Conservation (phyloP, 1,140 invertebrate genomes). For the Cydia fagiglandana region DNA sequence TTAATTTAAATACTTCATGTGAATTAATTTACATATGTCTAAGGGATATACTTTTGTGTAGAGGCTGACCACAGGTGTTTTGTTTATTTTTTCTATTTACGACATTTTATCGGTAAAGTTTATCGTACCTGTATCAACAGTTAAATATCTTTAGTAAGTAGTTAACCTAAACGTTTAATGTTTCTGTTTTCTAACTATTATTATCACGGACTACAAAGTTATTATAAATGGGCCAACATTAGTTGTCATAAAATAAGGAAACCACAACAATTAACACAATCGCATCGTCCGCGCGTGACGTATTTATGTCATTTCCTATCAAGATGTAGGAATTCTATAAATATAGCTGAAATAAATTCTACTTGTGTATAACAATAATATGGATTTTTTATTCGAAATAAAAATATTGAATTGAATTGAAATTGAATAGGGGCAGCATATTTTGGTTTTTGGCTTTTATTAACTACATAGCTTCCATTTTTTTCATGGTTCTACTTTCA, state of each 20-base stretch:
- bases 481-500: neutral
- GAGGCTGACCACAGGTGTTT: neutral
- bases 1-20: too few species aligned
- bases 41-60: too few species aligned
- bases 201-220: neutral
- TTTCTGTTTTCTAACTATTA: neutral
- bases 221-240: neutral
- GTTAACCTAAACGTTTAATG: neutral
- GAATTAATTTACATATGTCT: too few species aligned
- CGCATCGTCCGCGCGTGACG: neutral
- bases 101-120: neutral
- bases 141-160: slow-evolving; percentile 3
- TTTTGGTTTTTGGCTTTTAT: neutral
- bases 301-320: neutral
- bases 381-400: too few species aligned
- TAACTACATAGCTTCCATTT: neutral
- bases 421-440: neutral
- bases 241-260: neutral
- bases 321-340: neutral
- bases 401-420: too few species aligned
- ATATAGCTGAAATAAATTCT: neutral
- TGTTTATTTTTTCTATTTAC: slow-evolving; percentile 1
- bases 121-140: slow-evolving; percentile 6
- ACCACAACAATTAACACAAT: neutral
- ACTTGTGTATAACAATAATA: too few species aligned